Conservation (phyloP, 1,140 invertebrate species). For the Drosophila virilis region DNA sequence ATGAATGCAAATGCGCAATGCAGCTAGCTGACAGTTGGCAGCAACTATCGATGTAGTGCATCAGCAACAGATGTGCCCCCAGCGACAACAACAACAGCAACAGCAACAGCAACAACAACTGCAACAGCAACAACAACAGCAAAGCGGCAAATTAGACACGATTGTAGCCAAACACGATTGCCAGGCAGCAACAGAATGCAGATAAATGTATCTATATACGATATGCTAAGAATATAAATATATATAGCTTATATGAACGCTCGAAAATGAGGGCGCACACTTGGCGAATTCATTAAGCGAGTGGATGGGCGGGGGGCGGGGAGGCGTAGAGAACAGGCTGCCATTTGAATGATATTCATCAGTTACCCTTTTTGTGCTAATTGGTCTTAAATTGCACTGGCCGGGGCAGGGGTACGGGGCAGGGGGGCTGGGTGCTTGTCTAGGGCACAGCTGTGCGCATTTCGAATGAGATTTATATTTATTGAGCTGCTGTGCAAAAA, state of each 20-base stretch:
- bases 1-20: slow-evolving; percentile 78
- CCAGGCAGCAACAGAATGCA: slow-evolving; percentile 32
- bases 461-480: slow-evolving; percentile 52
- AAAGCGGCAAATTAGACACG: slow-evolving; percentile 74
- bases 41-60: slow-evolving; percentile 77
- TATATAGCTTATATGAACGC: slow-evolving; percentile 39
- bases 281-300: slow-evolving; percentile 32
- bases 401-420: not conserved
- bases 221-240: slow-evolving; percentile 15
- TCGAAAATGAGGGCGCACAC: slow-evolving; percentile 35
- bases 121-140: slow-evolving; percentile 40
- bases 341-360: slow-evolving; percentile 59
- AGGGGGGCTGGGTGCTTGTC: slow-evolving; percentile 18
- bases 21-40: slow-evolving; percentile 41
- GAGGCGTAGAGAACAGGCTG: not conserved
- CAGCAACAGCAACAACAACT: slow-evolving; percentile 42
- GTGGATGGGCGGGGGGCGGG: slow-evolving; percentile 23
- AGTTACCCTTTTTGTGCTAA: slow-evolving; percentile 70
- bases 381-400: slow-evolving; percentile 69
- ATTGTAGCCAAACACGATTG: slow-evolving; percentile 72
- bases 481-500: slow-evolving; percentile 35
- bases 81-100: slow-evolving; percentile 32
- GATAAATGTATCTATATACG: slow-evolving; percentile 9
- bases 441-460: slow-evolving; percentile 75
- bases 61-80: slow-evolving; percentile 45